phyloP scores from a whole-genome alignment of 2,888 invertebrate genomes.

The Sthenelais limicola region DNA sequence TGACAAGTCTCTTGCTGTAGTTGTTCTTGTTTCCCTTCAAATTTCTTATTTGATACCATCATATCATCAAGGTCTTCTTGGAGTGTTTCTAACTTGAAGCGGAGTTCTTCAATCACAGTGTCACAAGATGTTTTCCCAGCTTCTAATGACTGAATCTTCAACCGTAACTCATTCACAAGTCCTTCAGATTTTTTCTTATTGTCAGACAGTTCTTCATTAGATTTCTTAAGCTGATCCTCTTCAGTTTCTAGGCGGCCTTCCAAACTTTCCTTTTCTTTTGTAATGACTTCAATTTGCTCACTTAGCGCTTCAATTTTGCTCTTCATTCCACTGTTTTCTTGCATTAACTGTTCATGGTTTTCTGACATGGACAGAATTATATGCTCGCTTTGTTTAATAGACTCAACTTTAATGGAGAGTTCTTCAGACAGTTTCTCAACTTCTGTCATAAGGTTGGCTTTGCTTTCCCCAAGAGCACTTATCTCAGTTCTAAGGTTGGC shows the following conservation, averaged over 20 bases:
- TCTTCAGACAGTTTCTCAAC: not conserved
- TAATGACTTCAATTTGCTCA: not conserved
- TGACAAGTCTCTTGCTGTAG: not conserved
- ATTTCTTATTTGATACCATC: not conserved
- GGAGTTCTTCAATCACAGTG: not conserved
- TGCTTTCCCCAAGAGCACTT: not conserved
- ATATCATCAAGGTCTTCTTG: not conserved
- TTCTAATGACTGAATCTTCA: not conserved
- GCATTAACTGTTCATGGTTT: slow-evolving; percentile 1
- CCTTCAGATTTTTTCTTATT: not conserved
- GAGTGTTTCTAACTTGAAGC: not conserved
- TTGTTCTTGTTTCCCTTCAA: not conserved
- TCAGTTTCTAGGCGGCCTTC: slow-evolving; percentile 10
- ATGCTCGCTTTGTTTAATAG: not conserved
- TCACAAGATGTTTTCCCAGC: not conserved
- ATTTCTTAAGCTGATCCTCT: slow-evolving; percentile 4
- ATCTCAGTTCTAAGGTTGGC: not conserved
- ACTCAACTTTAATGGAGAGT: slow-evolving; percentile 2
- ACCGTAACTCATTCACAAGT: not conserved
- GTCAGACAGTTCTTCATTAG: not conserved
- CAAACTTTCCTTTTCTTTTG: not conserved
- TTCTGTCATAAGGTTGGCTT: not conserved
- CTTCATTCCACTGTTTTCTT: slow-evolving; percentile 4
- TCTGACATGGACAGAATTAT: not conserved
- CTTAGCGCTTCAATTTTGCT: not conserved